Evolutionary conservation across 2,113 vertebrate genomes (phyloP).

Genomic region (Tinamus guttatus): DNA sequence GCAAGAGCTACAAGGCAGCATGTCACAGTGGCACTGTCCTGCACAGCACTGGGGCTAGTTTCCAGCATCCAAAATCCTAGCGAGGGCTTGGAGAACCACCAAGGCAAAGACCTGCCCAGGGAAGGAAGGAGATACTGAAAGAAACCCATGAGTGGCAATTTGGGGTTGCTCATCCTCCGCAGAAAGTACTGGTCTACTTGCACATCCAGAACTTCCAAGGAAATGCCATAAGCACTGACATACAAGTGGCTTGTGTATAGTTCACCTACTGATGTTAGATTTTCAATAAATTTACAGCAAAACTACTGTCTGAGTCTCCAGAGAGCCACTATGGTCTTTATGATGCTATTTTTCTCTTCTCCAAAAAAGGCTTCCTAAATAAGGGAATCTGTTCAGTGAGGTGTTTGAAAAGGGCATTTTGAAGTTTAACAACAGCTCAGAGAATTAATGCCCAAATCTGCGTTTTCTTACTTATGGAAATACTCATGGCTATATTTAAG

Average conservation of each 20-base stretch:
- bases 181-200: neutral
- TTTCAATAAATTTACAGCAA: neutral
- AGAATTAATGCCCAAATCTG: neutral
- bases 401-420: neutral
- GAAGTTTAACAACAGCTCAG: neutral
- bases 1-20: neutral
- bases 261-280: neutral
- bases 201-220: neutral
- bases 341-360: neutral
- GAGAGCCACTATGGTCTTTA: neutral
- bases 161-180: neutral
- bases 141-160: neutral
- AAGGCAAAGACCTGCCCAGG: neutral
- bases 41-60: rapidly evolving
- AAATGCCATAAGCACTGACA: neutral
- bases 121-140: neutral
- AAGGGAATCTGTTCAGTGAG: neutral
- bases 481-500: neutral
- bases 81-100: neutral
- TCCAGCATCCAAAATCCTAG: neutral
- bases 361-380: neutral
- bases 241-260: neutral
- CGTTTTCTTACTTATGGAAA: neutral
- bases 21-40: neutral
- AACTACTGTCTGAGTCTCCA: neutral